These are phyloP conservation scores for Thomomys bottae DNA, from an alignment of 2,113 vertebrate species.

Conservation along the genomic window DNA sequence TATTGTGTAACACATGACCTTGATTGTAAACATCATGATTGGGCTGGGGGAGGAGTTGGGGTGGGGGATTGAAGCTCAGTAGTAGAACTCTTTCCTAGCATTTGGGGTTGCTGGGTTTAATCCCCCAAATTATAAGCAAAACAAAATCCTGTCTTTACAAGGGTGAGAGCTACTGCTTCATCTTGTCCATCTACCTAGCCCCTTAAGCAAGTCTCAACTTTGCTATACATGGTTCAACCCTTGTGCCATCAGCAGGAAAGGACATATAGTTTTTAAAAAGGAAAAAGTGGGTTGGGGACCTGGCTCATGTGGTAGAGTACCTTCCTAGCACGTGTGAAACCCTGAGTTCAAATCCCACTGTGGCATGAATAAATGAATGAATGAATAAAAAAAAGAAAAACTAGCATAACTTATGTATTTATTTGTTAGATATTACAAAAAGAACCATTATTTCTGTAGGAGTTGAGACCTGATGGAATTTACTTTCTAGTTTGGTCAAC, in stretches of 20 bases:
- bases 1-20: neutral
- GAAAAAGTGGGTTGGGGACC: neutral
- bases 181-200: neutral
- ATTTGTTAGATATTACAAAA: conserved; percentile 19
- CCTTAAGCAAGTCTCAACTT: conserved; percentile 26
- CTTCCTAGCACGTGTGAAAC: too few relatives aligned
- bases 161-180: neutral
- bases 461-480: neutral
- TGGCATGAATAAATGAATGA: too few relatives aligned
- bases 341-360: too few relatives aligned
- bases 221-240: neutral
- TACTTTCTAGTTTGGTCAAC: neutral
- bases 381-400: neutral
- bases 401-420: neutral
- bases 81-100: neutral
- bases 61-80: neutral
- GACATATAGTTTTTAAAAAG: conserved; percentile 20
- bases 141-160: neutral
- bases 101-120: neutral
- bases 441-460: neutral
- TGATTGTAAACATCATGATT: neutral
- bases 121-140: neutral
- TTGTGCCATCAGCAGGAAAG: neutral
- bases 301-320: too few relatives aligned
- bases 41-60: neutral